Base-by-base conservation (phyloP, 2,113 vertebrate genomes). In the Dipodomys ordii region DNA sequence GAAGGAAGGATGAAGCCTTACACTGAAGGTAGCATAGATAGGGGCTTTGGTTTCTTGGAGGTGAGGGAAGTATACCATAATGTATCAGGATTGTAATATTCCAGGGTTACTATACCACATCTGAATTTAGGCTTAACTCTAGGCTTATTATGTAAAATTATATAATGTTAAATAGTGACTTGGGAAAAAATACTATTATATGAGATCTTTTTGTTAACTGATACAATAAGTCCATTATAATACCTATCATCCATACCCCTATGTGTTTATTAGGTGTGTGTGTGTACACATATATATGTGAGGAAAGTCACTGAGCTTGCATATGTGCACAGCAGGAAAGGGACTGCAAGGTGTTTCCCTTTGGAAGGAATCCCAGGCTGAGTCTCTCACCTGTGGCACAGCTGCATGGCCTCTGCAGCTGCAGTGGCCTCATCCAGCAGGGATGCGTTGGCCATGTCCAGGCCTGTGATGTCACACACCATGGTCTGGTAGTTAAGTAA, bases 401-500 rank as follows among this genome's bases (percentile, higher is more conserved):
- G 98, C 88, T 99, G 99, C 99, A 99, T 99, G 3, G 99, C 99
- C 97, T 99, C 99, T 6, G 99, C 99, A 5, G 99, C 99, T 2
- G 99, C 99, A 0, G 99, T 99, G 1, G 98, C 99, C 96, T 99
- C 99, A 57, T 99, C 99, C 65, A 99, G 97, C 94, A 99, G 97
- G 4, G 99, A 99, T 0, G 99, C 99, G 0, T 99, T 99, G 86
- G 99, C 98, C 80, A 99, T 98, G 53, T 99, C 99, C 99, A 99
- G 97, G 73, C 99, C 99, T 6, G 99, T 99, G 96, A 99, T 98
- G 96, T 99, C 99, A 81, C 99, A 99, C 90, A 99, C 99, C 99
- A 99, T 99, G 18, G 99, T 99, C 98, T 99, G 99, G 93, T 99
- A 99, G 97, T 99, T 99, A 2, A 99, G 98, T 65, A 99, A 98